Base-by-base conservation (phyloP, 1,140 invertebrate genomes). In the Patella vulgata region DNA sequence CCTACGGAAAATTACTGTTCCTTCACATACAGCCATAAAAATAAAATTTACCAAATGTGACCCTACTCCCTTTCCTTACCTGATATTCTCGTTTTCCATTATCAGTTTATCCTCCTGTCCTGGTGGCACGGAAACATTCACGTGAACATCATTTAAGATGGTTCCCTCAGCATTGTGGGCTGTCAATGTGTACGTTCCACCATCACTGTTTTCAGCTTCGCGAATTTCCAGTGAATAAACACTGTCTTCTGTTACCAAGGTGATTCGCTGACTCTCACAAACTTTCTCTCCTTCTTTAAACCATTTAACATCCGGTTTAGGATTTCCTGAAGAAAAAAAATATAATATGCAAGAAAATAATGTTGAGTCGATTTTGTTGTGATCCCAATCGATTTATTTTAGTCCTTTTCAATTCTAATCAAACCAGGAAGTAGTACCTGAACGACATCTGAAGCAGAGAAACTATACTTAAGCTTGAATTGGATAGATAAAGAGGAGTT, bases 281-380 rank as follows among this genome's bases (percentile, higher is more conserved):
- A 81, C 54, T 30, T 62, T 57, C 53, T 75, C 56, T 3, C 76
- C 77, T 58, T 83, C 77, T 60, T 80, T 85, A 47, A 74, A 74
- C 81, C 82, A 85, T 36, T 56, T 70, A n/a, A 85, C 70, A 19
- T 78, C 69, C 11, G 83, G 71, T 33, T 68, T 62, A 9, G 84
- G 82, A 40, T 56, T 59, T 48, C 82, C 82, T 72, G 59, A 27
- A 31, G 75, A 61, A 44, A 42, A 21, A 48, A 62, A 47, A 43
- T 28, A 23, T 27, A 21, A 42, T 17, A 21, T n/a, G n/a, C n/a
- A n/a, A n/a, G n/a, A n/a, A n/a, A n/a, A n/a, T n/a, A n/a, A n/a
- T n/a, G n/a, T 59, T 25, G 9, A 23, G 28, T 28, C 8, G 48
- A 27, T 51, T 31, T 51, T 28, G 17, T 51, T 51, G 14, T 28